Base-by-base conservation (phyloP, 1,140 invertebrate genomes). In the Megalopta genalis region DNA sequence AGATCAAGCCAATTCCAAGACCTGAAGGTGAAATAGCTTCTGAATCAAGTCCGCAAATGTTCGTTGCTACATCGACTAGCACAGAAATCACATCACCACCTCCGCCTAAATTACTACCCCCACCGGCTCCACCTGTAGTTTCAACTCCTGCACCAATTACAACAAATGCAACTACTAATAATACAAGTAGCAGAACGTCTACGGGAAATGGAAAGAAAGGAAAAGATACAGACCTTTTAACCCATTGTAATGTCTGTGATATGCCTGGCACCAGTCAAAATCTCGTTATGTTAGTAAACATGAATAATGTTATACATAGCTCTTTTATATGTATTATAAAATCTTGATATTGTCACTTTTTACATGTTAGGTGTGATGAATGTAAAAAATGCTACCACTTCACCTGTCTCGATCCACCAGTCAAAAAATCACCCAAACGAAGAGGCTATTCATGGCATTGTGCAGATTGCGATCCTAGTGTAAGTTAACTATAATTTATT, bases 381-480 rank as follows among this genome's bases (percentile, higher is more conserved):
- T 99, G 98, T 92, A 94, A 95, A 88, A 96, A 97, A 89, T 95
- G 96, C 83, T 99, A 98, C 93, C 98, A 99, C 93, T 98, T 98
- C 90, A 95, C 95, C 42, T 99, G 98, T 92, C 93, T 99, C 75
- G 96, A 98, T 91, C 98, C 98, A 57, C 98, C 98, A 4, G 94
- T 98, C 1, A 98, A 98, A 91, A 98, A 98, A 91, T 97, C 97
- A 63, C 98, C 98, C 3, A 99, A 99, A 93, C 96, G 96, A 81
- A 95, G 97, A 75, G 98, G 98, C 57, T 99, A 98, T 91, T 97
- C 97, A 8, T 99, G 98, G 98, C 97, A 98, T 91, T 99, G 98
- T 93, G 97, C 97, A 65, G 97, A 98, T 90, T 99, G 98, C 94
- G 97, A 98, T 94, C 96, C 97, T 69, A 97, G 97, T 86, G 97